phyloP scores from a whole-genome alignment of 1,140 invertebrate genomes.

The Vollenhovia emeryi region DNA sequence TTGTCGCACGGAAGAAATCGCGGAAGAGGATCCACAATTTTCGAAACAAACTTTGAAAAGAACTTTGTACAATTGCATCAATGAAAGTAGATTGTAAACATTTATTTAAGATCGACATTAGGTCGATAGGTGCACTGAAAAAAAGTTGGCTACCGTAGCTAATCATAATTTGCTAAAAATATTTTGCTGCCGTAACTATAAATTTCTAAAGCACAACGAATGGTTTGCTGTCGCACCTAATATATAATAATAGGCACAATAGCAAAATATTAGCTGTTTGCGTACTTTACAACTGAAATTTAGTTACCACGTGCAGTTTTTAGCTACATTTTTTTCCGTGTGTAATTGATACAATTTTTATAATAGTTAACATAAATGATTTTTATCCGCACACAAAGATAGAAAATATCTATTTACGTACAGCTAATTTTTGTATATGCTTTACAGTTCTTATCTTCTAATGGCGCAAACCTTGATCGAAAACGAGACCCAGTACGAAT shows the following conservation, averaged over 20 bases:
- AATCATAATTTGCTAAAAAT: too few species aligned
- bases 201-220: too few species aligned
- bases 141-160: too few species aligned
- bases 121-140: too few species aligned
- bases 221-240: too few species aligned
- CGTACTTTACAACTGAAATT: too few species aligned
- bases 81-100: neutral
- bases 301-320: too few species aligned
- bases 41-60: neutral
- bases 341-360: neutral
- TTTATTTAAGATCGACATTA: neutral
- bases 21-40: neutral
- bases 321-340: too few species aligned
- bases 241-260: too few species aligned
- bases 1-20: neutral
- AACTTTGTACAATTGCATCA: neutral
- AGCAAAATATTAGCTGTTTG: too few species aligned
- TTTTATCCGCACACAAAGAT: neutral
- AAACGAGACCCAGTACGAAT: neutral
- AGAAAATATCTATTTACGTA: neutral
- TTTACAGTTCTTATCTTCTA: neutral
- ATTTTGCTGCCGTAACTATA: too few species aligned
- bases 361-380: neutral
- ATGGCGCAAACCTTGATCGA: neutral
- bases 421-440: neutral